phyloP scores from a whole-genome alignment of 1,140 invertebrate species.

The Papilio aristodemus region DNA sequence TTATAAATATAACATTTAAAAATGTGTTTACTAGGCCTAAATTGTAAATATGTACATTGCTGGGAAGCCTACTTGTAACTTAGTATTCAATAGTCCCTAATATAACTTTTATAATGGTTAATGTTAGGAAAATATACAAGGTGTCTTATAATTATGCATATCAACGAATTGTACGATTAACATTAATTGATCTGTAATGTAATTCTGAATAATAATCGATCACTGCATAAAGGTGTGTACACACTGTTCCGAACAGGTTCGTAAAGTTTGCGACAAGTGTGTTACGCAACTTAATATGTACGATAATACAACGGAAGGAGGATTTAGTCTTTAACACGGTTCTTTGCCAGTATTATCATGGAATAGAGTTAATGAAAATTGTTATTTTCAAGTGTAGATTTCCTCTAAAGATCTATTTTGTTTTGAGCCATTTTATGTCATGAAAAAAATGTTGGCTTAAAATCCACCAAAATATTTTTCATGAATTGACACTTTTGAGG shows the following conservation, averaged over 20 bases:
- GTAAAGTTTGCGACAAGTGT: neutral
- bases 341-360: neutral
- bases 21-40: slow-evolving; percentile 34
- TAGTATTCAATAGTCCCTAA: slow-evolving; percentile 41
- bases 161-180: slow-evolving; percentile 74
- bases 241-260: neutral
- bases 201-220: slow-evolving; percentile 31
- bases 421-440: no score
- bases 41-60: slow-evolving; percentile 57
- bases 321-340: neutral
- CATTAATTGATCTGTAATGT: slow-evolving; percentile 42
- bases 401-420: no score
- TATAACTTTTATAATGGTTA: slow-evolving; percentile 50
- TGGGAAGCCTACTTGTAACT: slow-evolving; percentile 38
- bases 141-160: slow-evolving; percentile 80
- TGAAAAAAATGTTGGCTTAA: no score
- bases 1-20: slow-evolving; percentile 24
- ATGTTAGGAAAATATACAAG: slow-evolving; percentile 66
- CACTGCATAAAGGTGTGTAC: neutral
- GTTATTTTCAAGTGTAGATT: no score
- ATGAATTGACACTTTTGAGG: no score
- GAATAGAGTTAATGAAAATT: neutral
- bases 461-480: no score
- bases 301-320: neutral
- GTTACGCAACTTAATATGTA: neutral